Percentiles rank a stretch among this genome's conserved stretches.
Evolutionary conservation across 1,140 invertebrate species (phyloP).

Genomic region (Pseudomyrmex pallidus): DNA sequence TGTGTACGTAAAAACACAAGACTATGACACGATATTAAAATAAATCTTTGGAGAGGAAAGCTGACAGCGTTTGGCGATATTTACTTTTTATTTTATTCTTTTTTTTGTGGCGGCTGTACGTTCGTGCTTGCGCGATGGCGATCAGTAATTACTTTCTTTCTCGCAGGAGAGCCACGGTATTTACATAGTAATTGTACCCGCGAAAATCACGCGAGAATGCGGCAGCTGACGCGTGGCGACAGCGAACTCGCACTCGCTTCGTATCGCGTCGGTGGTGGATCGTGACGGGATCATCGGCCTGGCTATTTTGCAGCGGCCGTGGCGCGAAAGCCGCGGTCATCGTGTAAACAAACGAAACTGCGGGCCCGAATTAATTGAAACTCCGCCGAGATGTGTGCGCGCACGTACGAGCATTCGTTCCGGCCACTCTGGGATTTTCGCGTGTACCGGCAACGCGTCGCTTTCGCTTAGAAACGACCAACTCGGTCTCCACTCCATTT

Average conservation of each 20-base stretch:
- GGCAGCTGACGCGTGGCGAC: conserved; percentile 45
- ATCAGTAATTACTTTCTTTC: conserved; percentile 53
- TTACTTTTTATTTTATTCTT: neutral
- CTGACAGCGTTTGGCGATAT: conserved; percentile 16
- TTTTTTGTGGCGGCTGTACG: neutral
- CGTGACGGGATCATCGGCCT: conserved; percentile 62
- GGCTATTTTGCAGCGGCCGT: conserved; percentile 64
- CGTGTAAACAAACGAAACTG: conserved; percentile 69
- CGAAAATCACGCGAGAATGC: conserved; percentile 54
- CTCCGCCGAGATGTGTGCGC: conserved; percentile 62
- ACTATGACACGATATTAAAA: neutral
- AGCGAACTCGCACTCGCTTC: conserved; percentile 7
- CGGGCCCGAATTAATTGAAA: conserved; percentile 71
- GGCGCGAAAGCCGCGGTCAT: conserved; percentile 45
- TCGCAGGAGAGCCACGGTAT: conserved; percentile 40
- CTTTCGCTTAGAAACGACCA: conserved; percentile 14
- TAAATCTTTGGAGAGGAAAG: neutral
- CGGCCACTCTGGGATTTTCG: conserved; percentile 46
- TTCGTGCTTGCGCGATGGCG: neutral
- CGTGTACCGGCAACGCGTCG: neutral
- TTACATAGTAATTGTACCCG: conserved; percentile 49
- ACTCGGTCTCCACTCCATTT: neutral
- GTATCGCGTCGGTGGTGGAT: conserved; percentile 29
- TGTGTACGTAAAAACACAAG: neutral
- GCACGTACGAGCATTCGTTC: conserved; percentile 55